Evolutionary conservation across 2,888 invertebrate genomes (phyloP), one percentile per base, ranked within the genome.

Genomic region (Sinopyrophorus schimmeli): DNA sequence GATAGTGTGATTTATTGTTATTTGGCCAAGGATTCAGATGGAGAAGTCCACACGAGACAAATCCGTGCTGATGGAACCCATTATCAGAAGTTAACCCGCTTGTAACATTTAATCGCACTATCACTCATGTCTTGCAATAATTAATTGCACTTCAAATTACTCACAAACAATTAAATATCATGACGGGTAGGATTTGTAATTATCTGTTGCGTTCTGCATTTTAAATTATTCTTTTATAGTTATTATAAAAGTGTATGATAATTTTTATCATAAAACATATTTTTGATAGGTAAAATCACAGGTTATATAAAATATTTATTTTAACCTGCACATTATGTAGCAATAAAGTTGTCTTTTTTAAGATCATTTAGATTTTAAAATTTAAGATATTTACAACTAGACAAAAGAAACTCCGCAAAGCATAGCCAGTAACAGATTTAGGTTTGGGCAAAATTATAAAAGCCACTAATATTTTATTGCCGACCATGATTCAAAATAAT

Each of bases 1-100:
- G 69, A 69, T 69, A 69, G 65, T 68, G 66, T 49, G 60, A 71
- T 71, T 70, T 70, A 69, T 71, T 64, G 69, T 68, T 68, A 69
- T 69, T 67, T 69, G 68, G 65, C 60, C 59, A 58, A n/a, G 68
- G 68, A 68, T 70, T 69, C 67, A 65, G 68, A 67, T 68, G 66
- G 65, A 61, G 55, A 55, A 55, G 58, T 54, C 53, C 57, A 48
- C 54, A 55, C 59, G 63, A 64, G 68, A 68, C 69, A 68, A 69
- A 70, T 69, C 69, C 68, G 59, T 60, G 57, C 61, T 68, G 65
- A 68, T 68, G 66, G 63, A 68, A 66, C 58, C 62, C 59, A 62
- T 63, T 67, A 69, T 67, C 67, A 63, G 65, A 62, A 59, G 63
- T 62, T 64, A 67, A 63, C 56, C 63, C 59, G 51, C 43, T 55